Evolutionary conservation across 2,888 invertebrate genomes (phyloP).

Genomic region (Drosophila acutilabella): DNA sequence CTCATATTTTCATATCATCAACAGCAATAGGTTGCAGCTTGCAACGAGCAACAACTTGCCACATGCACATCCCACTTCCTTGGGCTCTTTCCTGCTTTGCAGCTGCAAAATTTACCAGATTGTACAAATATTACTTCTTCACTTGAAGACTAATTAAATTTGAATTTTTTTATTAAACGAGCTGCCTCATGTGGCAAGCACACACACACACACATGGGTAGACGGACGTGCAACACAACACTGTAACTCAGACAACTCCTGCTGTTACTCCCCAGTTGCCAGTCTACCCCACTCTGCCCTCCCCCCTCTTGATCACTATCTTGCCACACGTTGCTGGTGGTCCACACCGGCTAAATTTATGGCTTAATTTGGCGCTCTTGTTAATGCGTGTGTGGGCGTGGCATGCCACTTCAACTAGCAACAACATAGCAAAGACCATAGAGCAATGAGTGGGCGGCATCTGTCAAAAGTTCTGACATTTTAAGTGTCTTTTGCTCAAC

Average conservation of each 20-base stretch:
- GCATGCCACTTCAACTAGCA: conserved; percentile 24
- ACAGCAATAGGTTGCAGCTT: conserved; percentile 33
- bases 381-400: conserved; percentile 73
- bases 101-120: conserved; percentile 76
- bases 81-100: conserved; percentile 51
- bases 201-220: conserved; percentile 16
- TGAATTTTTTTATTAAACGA: conserved; percentile 78
- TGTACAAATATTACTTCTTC: conserved; percentile 80
- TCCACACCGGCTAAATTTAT: conserved; percentile 69
- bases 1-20: conserved; percentile 67
- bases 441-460: conserved; percentile 54
- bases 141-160: conserved; percentile 83
- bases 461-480: conserved; percentile 71
- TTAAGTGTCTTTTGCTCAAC: conserved; percentile 67
- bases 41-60: conserved; percentile 24
- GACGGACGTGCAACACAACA: conserved; percentile 32
- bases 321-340: conserved; percentile 65
- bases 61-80: conserved; percentile 59
- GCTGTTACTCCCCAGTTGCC: conserved; percentile 46
- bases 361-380: conserved; percentile 77
- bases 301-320: not conserved
- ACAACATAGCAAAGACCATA: too few species aligned
- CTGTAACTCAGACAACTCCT: conserved; percentile 52
- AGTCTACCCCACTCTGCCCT: not conserved
- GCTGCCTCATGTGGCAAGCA: conserved; percentile 17